These are phyloP conservation scores for Lycaena phlaeas DNA, from an alignment of 2,888 invertebrate genomes.

Conservation along the genomic window DNA sequence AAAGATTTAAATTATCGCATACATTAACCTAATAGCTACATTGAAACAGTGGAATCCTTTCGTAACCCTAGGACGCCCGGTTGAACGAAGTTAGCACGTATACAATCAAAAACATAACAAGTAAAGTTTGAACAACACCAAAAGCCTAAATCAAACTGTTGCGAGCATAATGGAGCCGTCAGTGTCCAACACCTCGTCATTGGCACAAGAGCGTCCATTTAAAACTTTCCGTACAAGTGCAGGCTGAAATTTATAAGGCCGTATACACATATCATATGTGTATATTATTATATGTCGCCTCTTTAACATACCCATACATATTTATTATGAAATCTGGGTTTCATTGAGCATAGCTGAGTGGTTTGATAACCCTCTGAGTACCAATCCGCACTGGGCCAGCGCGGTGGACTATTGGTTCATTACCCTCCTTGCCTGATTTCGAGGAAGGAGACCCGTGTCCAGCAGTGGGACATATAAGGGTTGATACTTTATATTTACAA, in stretches of 20 bases:
- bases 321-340: too few species aligned
- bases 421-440: too few species aligned
- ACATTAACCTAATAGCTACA: too few species aligned
- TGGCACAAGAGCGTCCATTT: slow-evolving; percentile 41
- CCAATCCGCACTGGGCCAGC: too few species aligned
- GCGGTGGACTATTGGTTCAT: too few species aligned
- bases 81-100: slow-evolving; percentile 12
- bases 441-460: too few species aligned
- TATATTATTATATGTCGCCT: neutral
- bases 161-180: slow-evolving; percentile 45
- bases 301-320: too few species aligned
- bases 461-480: too few species aligned
- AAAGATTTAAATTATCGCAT: too few species aligned
- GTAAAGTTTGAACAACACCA: slow-evolving; percentile 20
- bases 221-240: slow-evolving; percentile 34
- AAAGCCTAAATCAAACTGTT: slow-evolving; percentile 29
- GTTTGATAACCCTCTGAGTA: too few species aligned
- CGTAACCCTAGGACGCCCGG: neutral
- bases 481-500: too few species aligned
- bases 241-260: slow-evolving; percentile 15
- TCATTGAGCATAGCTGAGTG: too few species aligned
- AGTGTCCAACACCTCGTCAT: slow-evolving; percentile 41
- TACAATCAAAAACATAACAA: slow-evolving; percentile 17
- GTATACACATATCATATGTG: slow-evolving; percentile 7
- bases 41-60: neutral